Base-by-base conservation (phyloP, 2,888 invertebrate species). In the Aquatica leii region DNA sequence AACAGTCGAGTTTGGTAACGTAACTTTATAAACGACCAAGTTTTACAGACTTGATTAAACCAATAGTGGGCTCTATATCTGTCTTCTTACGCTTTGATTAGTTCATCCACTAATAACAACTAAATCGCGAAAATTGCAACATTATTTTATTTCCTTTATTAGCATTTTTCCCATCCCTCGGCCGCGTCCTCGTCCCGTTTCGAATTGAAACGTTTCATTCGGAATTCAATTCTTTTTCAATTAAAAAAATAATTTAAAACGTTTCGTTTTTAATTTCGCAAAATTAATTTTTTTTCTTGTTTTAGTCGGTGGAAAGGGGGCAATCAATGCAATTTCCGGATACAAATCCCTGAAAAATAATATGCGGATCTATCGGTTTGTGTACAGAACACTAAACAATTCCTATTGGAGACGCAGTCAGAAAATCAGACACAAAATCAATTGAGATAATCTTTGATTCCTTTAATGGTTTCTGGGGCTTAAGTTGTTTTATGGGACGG, bases 391-490 rank as follows among this genome's bases (percentile, higher is more conserved):
- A 55, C 63, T 31, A 59, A 61, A 66, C 60, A 63, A 56, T 66
- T 66, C 54, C 62, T 61, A 4, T 62, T 48, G 52, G 52, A 34
- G 24, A 54, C 52, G 58, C 64, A 59, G 69, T 73, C 74, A 74
- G 73, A 70, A 73, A 74, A 75, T 76, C 73, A 72, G 75, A 77
- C 76, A 68, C 70, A 74, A 77, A 78, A 78, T 78, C 78, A 70
- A 78, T 78, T 74, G 72, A 74, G 77, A 78, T 78, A 78, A 78
- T 78, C 78, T 76, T 72, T 75, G 76, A 77, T 77, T 77, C 76
- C 73, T 76, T 77, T 77, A 77, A 78, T 77, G 75, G 76, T 76
- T 76, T 76, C 75, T 69, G 65, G 73, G 73, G 69, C 62, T 66
- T 66, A 65, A 57, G 59, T 65, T 70, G 68, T 70, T 70, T 65